phyloP scores from a whole-genome alignment of 2,113 vertebrate genomes.

The Chelonoidis abingdonii region DNA sequence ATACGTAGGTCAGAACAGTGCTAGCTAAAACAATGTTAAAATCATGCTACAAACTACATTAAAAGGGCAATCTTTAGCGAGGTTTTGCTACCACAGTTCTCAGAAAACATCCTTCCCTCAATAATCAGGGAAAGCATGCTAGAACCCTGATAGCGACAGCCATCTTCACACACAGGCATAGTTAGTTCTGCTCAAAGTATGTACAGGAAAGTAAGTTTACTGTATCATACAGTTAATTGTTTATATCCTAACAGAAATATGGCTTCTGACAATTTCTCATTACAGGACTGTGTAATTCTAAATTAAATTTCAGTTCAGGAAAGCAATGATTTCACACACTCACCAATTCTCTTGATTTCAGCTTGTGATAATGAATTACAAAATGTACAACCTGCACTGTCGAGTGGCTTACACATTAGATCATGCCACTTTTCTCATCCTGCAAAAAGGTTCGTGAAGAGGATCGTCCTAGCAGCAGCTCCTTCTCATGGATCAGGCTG shows the following conservation, averaged over 20 bases:
- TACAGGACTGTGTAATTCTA: background rate
- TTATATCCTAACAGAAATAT: background rate
- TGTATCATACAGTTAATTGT: background rate
- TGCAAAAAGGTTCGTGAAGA: conserved; percentile 80
- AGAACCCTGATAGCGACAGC: background rate
- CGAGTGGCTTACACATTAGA: conserved; percentile 77
- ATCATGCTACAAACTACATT: background rate
- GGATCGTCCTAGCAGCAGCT: conserved; percentile 90
- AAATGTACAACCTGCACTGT: conserved; percentile 48
- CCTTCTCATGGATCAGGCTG: conserved; percentile 95
- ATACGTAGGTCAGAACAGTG: background rate
- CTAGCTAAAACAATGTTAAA: background rate
- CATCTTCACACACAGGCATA: background rate
- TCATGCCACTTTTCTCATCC: conserved; percentile 89
- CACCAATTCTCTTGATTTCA: background rate
- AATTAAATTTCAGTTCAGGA: background rate
- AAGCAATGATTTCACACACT: conserved; percentile 3
- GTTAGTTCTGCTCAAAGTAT: background rate
- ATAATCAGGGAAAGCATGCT: accelerated
- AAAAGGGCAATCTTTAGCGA: background rate
- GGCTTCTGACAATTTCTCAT: conserved; percentile 1
- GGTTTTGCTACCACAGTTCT: background rate
- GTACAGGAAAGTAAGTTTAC: background rate
- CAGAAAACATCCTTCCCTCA: background rate
- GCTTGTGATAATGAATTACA: conserved; percentile 11